Base-by-base conservation (phyloP, 2,888 invertebrate species). In the Drosophila subsilvestris region DNA sequence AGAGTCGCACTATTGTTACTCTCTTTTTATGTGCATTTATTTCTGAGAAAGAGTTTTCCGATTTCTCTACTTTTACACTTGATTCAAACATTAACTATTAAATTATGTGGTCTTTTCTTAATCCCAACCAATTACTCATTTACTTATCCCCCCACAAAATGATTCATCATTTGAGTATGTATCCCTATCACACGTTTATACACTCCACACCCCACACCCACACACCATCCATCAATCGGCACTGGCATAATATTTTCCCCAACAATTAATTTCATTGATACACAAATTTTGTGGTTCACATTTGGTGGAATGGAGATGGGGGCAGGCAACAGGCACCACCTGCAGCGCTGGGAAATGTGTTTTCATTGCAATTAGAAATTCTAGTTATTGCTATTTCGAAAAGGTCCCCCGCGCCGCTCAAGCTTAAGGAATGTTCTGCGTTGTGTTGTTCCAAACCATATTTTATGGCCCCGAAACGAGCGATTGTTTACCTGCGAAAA, bases 311-410 rank as follows among this genome's bases (percentile, higher is more conserved):
- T 29, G 17, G 55, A 71, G 6, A 14, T 5, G 32, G 4, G 12
- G 32, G 32, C 12, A 12, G 12, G 27, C 27, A 74, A 3, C 17
- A 14, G 37, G 29, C 49, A 43, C 22, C 67, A 72, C 76, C 77
- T 76, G 76, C 76, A 56, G 75, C 68, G 76, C 59, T 49, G 49
- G 32, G 49, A 73, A 76, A 72, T 84, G 63, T 86, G 84, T 84
- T 84, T 88, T 80, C 75, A 67, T 78, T 84, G 89, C 84, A 86
- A 86, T 84, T 83, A 88, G 78, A 76, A 80, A 78, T 72, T 74
- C 45, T 71, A 74, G 37, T 71, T 74, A 63, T 55, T 57, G 29
- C 54, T 50, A 47, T 50, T 76, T 62, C 20, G 68, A 53, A 66
- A 59, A 50, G 70, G 70, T 68, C 56, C 43, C 71, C 71, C 53